A percentile compares a stretch with the other conserved stretches of the same genome.
These are phyloP conservation scores for Origma solitaria DNA, from an alignment of 2,113 vertebrate species.

Conservation along the genomic window DNA sequence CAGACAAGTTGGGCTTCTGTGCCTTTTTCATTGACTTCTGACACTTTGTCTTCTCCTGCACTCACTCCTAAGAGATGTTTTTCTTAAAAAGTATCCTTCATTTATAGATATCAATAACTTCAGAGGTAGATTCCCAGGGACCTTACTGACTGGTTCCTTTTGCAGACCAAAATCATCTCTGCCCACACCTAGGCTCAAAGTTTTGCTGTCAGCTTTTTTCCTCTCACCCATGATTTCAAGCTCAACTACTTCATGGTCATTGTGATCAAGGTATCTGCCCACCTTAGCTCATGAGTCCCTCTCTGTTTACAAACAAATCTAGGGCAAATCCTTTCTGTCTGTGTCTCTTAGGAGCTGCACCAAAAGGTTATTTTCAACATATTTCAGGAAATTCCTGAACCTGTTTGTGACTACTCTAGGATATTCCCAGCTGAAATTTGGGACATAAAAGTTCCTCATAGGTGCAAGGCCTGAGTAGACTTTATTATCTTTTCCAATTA, in stretches of 20 bases:
- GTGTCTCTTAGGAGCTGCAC: background rate
- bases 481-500: background rate
- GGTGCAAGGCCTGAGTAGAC: background rate
- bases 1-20: background rate
- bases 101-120: background rate
- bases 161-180: background rate
- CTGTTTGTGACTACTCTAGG: background rate
- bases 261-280: background rate
- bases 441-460: background rate
- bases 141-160: background rate
- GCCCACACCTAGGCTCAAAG: fast-evolving
- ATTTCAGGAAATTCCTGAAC: background rate
- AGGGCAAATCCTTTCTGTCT: background rate
- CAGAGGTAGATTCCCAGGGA: background rate
- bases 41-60: fast-evolving
- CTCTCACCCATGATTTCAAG: background rate
- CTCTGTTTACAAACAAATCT: background rate
- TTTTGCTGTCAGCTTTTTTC: background rate
- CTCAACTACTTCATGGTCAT: too few relatives aligned
- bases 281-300: fast-evolving
- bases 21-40: background rate
- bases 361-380: background rate
- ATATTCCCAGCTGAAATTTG: background rate
- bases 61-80: background rate
- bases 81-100: background rate